A percentile compares a stretch with the other conserved stretches of the same genome.
Evolutionary conservation across 2,888 invertebrate genomes (phyloP).

Genomic region (Entomobrya proxima): DNA sequence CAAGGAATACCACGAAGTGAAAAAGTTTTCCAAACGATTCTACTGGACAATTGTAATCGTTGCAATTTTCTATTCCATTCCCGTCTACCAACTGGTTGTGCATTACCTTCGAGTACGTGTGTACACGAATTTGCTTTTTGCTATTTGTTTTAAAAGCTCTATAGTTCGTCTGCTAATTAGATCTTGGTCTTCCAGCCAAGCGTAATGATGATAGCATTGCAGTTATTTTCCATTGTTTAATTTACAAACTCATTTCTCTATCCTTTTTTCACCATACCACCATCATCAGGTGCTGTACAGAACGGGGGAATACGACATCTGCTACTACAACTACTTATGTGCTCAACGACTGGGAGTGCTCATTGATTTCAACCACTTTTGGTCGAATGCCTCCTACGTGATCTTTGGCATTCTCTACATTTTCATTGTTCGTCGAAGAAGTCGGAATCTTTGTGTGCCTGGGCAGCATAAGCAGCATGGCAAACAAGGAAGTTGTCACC

Average conservation of each 20-base stretch:
- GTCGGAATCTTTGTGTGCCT: slow-evolving; percentile 31
- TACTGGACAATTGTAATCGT: slow-evolving; percentile 73
- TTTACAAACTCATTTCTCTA: background rate
- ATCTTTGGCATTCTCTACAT: slow-evolving; percentile 72
- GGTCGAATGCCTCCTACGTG: slow-evolving; percentile 73
- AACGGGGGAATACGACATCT: slow-evolving; percentile 74
- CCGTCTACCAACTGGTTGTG: slow-evolving; percentile 73
- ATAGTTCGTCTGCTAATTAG: too few relatives aligned
- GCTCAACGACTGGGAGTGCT: slow-evolving; percentile 68
- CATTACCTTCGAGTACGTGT: slow-evolving; percentile 71
- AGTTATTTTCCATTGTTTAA: background rate
- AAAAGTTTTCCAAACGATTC: slow-evolving; percentile 68
- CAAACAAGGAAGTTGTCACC: too few relatives aligned
- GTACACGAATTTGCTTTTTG: too few relatives aligned
- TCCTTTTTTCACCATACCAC: background rate
- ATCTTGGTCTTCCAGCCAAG: too few relatives aligned
- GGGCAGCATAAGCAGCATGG: background rate
- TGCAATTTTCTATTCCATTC: slow-evolving; percentile 73
- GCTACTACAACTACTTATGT: slow-evolving; percentile 74
- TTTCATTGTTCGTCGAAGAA: slow-evolving; percentile 68
- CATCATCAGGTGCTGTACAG: slow-evolving; percentile 69
- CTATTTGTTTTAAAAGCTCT: too few relatives aligned
- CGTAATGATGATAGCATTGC: too few relatives aligned
- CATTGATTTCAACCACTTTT: slow-evolving; percentile 74
- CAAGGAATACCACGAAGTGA: slow-evolving; percentile 27